These are phyloP conservation scores for Platycnemis pennipes DNA, from an alignment of 2,888 invertebrate species.

Conservation along the genomic window DNA sequence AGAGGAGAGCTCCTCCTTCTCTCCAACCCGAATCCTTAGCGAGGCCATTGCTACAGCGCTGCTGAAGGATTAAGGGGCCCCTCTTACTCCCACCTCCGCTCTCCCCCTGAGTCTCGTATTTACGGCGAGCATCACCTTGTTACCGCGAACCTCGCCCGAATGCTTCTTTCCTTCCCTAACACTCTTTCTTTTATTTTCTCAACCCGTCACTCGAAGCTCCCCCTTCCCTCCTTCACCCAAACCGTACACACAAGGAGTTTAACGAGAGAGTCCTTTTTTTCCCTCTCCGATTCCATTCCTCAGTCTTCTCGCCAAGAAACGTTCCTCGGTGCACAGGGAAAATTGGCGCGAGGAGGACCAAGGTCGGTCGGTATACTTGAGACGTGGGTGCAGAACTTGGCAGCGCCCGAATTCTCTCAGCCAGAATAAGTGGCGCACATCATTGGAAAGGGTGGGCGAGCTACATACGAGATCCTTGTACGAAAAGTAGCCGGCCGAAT, in stretches of 20 bases:
- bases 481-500: no score
- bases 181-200: no score
- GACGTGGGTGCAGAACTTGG: neutral
- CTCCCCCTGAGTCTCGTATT: neutral
- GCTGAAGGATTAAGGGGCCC: neutral
- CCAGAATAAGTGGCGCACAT: neutral
- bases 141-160: neutral
- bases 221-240: no score
- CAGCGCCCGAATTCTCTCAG: neutral
- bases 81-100: neutral
- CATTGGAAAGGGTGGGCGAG: no score
- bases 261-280: neutral
- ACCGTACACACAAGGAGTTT: neutral
- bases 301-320: neutral
- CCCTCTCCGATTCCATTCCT: no score
- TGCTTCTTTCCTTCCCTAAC: neutral
- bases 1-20: no score
- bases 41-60: neutral
- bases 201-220: neutral
- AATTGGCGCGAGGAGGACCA: neutral
- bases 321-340: neutral
- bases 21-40: neutral
- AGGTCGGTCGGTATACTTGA: neutral
- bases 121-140: neutral
- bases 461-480: no score